A percentile compares a stretch with the other conserved stretches of the same genome.
Conservation (phyloP, 2,113 vertebrate genomes). For the Myrmophylax atrothorax region DNA sequence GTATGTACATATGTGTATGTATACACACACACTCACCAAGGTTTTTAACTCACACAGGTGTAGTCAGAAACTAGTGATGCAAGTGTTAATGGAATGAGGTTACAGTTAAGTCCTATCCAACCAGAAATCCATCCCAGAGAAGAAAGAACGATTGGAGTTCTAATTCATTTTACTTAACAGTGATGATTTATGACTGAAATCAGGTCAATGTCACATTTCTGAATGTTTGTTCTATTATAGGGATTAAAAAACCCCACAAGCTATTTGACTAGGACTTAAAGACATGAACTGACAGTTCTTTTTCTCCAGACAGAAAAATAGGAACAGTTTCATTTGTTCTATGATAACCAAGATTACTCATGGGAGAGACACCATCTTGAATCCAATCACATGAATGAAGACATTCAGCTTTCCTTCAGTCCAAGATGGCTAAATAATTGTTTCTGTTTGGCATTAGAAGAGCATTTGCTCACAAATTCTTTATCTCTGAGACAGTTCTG, state of each 20-base stretch:
- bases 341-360: background rate
- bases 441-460: background rate
- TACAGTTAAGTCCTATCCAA: background rate
- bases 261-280: background rate
- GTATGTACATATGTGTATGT: fast-evolving
- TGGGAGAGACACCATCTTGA: background rate
- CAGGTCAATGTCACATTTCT: background rate
- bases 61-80: background rate
- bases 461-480: background rate
- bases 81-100: background rate
- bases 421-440: background rate
- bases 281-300: background rate
- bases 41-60: background rate
- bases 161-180: background rate
- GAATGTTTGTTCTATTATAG: background rate
- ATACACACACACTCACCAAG: background rate
- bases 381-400: background rate
- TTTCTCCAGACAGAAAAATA: background rate
- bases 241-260: background rate
- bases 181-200: background rate
- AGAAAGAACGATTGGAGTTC: background rate
- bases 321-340: background rate
- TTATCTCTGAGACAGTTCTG: background rate
- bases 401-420: background rate
- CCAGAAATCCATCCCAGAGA: background rate